Conservation (phyloP, 2,888 invertebrate genomes). For the Barypeithes pellucidus region DNA sequence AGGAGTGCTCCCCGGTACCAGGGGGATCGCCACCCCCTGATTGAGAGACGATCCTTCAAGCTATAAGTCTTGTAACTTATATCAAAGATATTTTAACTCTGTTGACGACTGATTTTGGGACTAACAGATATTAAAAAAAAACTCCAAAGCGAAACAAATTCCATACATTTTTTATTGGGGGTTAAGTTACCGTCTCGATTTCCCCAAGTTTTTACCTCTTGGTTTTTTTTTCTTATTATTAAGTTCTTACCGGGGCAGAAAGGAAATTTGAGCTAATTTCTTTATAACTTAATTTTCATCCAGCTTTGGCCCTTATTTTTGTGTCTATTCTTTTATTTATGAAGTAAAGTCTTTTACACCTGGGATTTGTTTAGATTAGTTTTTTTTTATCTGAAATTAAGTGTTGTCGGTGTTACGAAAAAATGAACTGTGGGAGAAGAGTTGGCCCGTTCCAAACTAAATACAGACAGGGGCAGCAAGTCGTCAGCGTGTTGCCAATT, state of each 20-base stretch:
- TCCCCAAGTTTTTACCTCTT: slow-evolving; percentile 4
- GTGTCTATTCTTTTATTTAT: slow-evolving; percentile 11
- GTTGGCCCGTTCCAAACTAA: too few relatives aligned
- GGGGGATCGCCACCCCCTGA: too few relatives aligned
- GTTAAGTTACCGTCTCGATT: slow-evolving; percentile 7
- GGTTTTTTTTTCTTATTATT: slow-evolving; percentile 7
- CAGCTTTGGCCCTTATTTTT: neutral
- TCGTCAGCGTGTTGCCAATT: too few relatives aligned
- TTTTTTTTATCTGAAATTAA: neutral
- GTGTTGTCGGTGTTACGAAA: neutral
- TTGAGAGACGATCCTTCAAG: too few relatives aligned
- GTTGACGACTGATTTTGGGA: too few relatives aligned
- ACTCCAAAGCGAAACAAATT: too few relatives aligned
- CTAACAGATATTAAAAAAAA: slow-evolving; percentile 8
- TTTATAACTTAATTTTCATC: slow-evolving; percentile 13
- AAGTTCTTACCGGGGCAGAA: neutral
- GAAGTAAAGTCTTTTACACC: neutral
- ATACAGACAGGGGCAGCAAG: too few relatives aligned
- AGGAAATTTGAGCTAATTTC: slow-evolving; percentile 16
- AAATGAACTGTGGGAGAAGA: neutral
- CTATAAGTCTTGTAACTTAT: too few relatives aligned
- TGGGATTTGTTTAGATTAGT: slow-evolving; percentile 9
- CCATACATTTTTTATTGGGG: slow-evolving; percentile 8
- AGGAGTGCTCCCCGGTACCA: too few relatives aligned
- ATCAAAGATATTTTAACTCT: too few relatives aligned